Base-by-base conservation (phyloP, 2,888 invertebrate genomes). In the Drosophila aldrichi region DNA sequence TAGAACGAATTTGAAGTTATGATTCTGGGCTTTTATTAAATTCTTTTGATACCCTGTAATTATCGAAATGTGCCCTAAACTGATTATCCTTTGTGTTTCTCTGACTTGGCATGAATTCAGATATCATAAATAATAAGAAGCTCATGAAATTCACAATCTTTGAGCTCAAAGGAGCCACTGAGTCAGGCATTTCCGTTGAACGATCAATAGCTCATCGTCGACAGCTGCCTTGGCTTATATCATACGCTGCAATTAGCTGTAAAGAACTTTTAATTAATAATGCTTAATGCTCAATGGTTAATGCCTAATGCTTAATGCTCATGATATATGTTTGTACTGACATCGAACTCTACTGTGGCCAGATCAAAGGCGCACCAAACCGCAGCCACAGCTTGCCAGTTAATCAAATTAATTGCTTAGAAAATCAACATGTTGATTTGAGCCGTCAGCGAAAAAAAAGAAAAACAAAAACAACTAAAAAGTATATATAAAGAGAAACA, bases 351-450 rank as follows among this genome's bases (percentile, higher is more conserved):
- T 18, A 55, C 59, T 63, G 43, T 77, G 65, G 69, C 56, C 74
- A 69, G 73, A 78, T 81, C 77, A 77, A 77, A 77, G 77, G 77
- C 44, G 29, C 58, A 46, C 40, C 25, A 71, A 87, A 87, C 83
- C 89, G 83, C 82, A 77, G 77, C 77, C 69, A 36, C 81, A 77
- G 62, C 69, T 65, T 78, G 84, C 76, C 88, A 88, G 80, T 87
- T 82, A 87, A 87, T 87, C 88, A 87, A 89, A 81, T 85, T 87
- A 88, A 87, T 89, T 89, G 90, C 79, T 78, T 68, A 78, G 90
- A 88, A 89, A 89, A 89, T 86, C 85, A 85, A 87, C 84, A 85
- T 89, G 84, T 85, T 88, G 69, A 82, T 71, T 81, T 63, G 43
- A 59, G 59, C 40, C 56, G 58, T 60, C 56, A 38, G 41, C n/a